phyloP scores from a whole-genome alignment of 2,113 vertebrate genomes.

The Okapia johnstoni region DNA sequence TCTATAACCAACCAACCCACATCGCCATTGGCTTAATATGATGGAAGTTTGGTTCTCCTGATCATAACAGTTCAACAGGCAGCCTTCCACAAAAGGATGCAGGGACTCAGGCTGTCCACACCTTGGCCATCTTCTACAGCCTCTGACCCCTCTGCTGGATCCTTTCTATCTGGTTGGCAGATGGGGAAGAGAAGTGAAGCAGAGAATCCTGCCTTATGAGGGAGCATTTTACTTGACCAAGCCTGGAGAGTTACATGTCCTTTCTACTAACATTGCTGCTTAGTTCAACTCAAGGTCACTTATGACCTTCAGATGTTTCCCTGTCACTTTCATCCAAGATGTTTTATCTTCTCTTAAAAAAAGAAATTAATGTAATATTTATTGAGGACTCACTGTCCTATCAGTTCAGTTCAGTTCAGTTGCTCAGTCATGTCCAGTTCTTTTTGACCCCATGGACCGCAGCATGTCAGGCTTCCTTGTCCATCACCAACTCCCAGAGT shows the following conservation, averaged over 20 bases:
- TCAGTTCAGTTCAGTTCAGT: not conserved
- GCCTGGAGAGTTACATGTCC: not conserved
- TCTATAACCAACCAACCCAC: not conserved
- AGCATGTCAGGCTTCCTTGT: not conserved
- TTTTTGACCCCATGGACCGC: not conserved
- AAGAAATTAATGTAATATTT: not conserved
- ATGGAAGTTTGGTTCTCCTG: not conserved
- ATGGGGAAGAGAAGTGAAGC: not conserved
- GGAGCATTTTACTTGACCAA: not conserved
- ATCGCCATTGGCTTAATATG: not conserved
- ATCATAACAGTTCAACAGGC: not conserved
- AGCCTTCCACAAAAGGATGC: not conserved
- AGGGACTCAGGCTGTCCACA: not conserved
- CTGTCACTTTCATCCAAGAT: not conserved
- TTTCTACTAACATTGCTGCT: not conserved
- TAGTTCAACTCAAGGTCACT: not conserved
- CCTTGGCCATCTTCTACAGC: not conserved
- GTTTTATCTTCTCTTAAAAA: not conserved
- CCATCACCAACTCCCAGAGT: not conserved
- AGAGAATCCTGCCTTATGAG: not conserved
- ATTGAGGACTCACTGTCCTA: not conserved
- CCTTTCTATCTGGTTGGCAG: not conserved
- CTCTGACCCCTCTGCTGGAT: not conserved
- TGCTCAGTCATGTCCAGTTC: not conserved
- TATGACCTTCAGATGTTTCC: not conserved